Percentiles rank a stretch among this genome's conserved stretches.
These are phyloP conservation scores for Orthochromis malagaraziensis DNA, from an alignment of 2,113 vertebrate genomes.

Conservation along the genomic window DNA sequence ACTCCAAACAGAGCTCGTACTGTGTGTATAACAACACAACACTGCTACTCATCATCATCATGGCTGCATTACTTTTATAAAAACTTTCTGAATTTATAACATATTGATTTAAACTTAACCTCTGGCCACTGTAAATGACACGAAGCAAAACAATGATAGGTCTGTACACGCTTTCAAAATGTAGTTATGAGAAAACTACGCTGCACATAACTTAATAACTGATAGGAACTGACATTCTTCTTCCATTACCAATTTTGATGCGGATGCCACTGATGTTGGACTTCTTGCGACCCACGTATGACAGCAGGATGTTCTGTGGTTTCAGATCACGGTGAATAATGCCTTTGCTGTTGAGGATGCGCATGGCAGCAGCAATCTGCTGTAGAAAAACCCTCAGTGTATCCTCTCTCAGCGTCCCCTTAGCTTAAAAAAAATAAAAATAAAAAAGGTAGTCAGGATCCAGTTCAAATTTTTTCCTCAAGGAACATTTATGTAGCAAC, in stretches of 20 bases:
- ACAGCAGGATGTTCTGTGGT: conserved; percentile 93
- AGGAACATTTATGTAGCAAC: background rate
- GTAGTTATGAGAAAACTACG: background rate
- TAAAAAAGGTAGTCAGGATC: background rate
- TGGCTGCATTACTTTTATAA: background rate
- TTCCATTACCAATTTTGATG: conserved; percentile 87
- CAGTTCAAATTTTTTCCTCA: background rate
- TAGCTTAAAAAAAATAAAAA: conserved; percentile 66
- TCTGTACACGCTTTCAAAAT: background rate
- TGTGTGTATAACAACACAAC: background rate
- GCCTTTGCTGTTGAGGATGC: conserved; percentile 89
- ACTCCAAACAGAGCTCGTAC: background rate
- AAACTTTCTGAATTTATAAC: background rate
- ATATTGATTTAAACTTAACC: too few relatives aligned
- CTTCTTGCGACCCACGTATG: conserved; percentile 81
- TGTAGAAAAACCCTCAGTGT: conserved; percentile 92
- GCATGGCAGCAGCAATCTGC: conserved; percentile 95
- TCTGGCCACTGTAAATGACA: background rate
- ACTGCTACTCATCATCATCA: background rate
- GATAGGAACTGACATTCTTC: background rate
- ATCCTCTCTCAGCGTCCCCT: conserved; percentile 92
- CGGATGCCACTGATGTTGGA: conserved; percentile 84
- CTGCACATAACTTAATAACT: background rate
- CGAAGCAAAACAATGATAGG: background rate
- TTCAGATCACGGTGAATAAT: conserved; percentile 96